Conservation (phyloP, 2,113 vertebrate genomes). For the Melanerpes aurifrons region DNA sequence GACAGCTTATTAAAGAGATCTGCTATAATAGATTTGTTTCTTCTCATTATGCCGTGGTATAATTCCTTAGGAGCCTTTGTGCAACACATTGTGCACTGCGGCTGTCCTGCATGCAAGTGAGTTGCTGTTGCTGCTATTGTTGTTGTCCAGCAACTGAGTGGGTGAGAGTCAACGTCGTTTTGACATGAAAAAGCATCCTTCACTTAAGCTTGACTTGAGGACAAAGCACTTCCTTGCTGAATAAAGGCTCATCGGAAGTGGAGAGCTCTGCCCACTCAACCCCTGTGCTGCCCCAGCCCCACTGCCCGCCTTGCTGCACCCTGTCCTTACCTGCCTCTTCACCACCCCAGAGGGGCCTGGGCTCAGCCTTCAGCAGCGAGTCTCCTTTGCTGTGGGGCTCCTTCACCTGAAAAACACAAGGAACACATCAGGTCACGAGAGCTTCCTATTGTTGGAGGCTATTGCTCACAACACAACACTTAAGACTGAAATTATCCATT, state of each 20-base stretch:
- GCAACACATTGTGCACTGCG: background rate
- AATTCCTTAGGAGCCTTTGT: background rate
- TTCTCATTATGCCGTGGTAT: background rate
- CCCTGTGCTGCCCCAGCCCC: accelerated
- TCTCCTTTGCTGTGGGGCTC: slow-evolving; percentile 70
- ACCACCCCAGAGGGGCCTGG: slow-evolving; percentile 73
- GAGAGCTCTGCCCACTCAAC: accelerated
- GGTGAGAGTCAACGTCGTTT: background rate
- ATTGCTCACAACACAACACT: background rate
- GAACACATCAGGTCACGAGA: background rate
- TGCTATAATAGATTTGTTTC: background rate
- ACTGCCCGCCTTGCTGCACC: accelerated
- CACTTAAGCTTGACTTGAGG: background rate
- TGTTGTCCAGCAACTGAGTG: background rate
- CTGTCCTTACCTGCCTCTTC: slow-evolving; percentile 75
- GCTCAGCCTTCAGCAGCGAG: slow-evolving; percentile 59
- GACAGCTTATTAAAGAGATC: background rate
- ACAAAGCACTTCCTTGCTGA: background rate
- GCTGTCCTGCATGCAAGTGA: accelerated
- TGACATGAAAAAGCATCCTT: background rate
- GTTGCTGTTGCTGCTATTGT: background rate
- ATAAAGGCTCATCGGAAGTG: background rate
- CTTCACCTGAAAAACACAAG: slow-evolving; percentile 77
- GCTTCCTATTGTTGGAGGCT: background rate
- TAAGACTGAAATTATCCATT: background rate